A percentile compares a stretch with the other conserved stretches of the same genome.
Conservation (phyloP, 2,113 vertebrate species). For the Pachycephala philippinensis region DNA sequence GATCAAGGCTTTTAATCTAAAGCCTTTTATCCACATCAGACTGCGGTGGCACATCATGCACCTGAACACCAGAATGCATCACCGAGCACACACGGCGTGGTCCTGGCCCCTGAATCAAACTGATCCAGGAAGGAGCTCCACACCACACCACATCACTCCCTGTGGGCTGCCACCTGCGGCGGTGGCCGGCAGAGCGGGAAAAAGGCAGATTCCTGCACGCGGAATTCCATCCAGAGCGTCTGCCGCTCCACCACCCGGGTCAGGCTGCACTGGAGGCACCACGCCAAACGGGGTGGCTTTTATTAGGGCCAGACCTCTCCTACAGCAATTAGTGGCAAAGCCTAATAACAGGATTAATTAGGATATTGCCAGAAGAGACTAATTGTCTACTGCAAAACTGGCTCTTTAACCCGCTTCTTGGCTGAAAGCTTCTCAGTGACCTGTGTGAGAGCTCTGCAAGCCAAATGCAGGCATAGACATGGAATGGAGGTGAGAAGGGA, state of each 20-base stretch:
- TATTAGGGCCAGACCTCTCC: background rate
- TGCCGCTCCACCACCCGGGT: fast-evolving
- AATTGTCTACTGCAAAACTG: background rate
- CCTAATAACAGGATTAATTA: conserved; percentile 18
- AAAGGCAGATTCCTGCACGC: background rate
- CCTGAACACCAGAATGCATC: background rate
- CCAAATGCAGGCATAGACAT: background rate
- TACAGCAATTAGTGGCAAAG: background rate
- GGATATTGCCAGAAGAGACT: background rate
- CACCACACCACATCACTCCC: background rate
- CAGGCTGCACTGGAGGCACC: background rate
- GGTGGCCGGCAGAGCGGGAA: background rate
- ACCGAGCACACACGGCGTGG: background rate
- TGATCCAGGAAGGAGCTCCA: background rate
- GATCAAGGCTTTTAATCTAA: conserved; percentile 25
- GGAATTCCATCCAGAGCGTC: background rate
- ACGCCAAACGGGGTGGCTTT: background rate
- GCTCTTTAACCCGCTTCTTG: background rate
- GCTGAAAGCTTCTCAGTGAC: background rate
- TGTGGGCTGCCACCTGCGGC: background rate
- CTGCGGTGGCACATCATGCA: fast-evolving
- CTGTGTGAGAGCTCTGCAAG: background rate
- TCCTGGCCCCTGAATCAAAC: background rate
- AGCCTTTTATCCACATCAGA: background rate
- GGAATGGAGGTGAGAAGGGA: background rate